phyloP scores from a whole-genome alignment of 2,113 vertebrate species.

The Chascanopsetta lugubris region DNA sequence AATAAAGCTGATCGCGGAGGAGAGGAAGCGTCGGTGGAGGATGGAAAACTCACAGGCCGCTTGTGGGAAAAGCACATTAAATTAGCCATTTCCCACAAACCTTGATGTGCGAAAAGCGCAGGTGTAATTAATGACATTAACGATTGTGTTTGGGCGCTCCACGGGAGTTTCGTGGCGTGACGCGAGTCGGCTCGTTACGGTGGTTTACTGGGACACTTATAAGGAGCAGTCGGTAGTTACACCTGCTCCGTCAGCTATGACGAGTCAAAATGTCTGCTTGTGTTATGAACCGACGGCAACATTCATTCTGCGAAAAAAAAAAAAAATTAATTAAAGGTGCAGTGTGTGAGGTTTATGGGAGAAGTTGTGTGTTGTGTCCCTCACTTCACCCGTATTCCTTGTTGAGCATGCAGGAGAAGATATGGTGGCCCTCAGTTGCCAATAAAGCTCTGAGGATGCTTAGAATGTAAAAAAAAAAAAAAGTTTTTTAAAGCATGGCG shows the following conservation, averaged over 20 bases:
- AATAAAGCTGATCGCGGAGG: constrained; percentile 40
- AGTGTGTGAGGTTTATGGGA: too few species aligned
- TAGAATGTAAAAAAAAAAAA: too few species aligned
- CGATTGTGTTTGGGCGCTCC: constrained; percentile 16
- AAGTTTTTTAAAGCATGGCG: too few species aligned
- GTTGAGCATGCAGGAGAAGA: too few species aligned
- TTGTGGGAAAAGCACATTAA: constrained; percentile 16
- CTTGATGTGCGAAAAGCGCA: constrained; percentile 5
- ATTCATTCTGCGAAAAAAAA: neutral
- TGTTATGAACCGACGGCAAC: neutral
- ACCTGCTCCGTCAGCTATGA: constrained; percentile 2
- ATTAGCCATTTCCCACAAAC: neutral
- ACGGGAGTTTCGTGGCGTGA: constrained; percentile 6
- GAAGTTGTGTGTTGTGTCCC: too few species aligned
- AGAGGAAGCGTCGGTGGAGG: constrained; percentile 15
- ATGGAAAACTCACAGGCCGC: constrained; percentile 25
- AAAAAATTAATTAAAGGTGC: too few species aligned
- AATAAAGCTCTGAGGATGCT: too few species aligned
- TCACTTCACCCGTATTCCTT: too few species aligned
- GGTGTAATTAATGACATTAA: constrained; percentile 22
- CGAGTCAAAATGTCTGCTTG: constrained; percentile 10
- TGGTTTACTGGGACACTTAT: constrained; percentile 23
- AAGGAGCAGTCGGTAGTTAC: constrained; percentile 27
- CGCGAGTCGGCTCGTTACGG: constrained; percentile 6
- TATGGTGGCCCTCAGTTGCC: too few species aligned